Base-by-base conservation (phyloP, 2,888 invertebrate species). In the Erynnis tages region DNA sequence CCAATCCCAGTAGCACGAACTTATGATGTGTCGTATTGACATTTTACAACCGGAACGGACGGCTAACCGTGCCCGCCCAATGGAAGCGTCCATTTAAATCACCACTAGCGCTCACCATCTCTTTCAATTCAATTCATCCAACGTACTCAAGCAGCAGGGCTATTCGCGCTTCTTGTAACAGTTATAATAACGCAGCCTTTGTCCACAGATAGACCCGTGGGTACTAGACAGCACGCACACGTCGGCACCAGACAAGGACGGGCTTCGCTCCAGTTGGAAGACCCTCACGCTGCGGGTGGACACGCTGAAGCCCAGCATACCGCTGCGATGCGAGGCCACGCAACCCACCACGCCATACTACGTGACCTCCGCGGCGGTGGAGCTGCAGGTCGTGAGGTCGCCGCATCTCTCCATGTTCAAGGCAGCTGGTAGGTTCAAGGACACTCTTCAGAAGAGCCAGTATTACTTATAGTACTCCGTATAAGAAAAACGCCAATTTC, bases 361-460 rank as follows among this genome's bases (percentile, higher is more conserved):
- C 59, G 60, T 65, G 21, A 68, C 82, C 29, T 59, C 72, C 0
- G 60, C 77, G 1, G 81, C 83, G 50, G 67, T 73, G 0, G 83
- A 70, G 10, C 59, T 88, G 8, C 60, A 77, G 34, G 73, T 88
- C 1, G 84, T 81, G 1, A 63, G 77, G 41, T 82, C 86, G n/a
- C 89, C 88, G 8, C 83, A 86, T 60, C 63, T 86, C 7, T 87
- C 85, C 23, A 86, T 79, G 84, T 87, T 84, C 52, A 87, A 79
- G 54, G 82, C 85, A 58, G 79, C 82, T 37, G 50, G 50, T 50
- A 27, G 35, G 50, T 17, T 35, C 11, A 16, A 23, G 19, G 11
- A 6, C 1, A 2, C 2, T 14, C 14, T n/a, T n/a, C n/a, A n/a
- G n/a, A n/a, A n/a, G n/a, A n/a, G n/a, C n/a, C n/a, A n/a, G n/a